These are phyloP conservation scores for Melinopterus prodromus DNA, from an alignment of 2,888 invertebrate species.

Conservation along the genomic window DNA sequence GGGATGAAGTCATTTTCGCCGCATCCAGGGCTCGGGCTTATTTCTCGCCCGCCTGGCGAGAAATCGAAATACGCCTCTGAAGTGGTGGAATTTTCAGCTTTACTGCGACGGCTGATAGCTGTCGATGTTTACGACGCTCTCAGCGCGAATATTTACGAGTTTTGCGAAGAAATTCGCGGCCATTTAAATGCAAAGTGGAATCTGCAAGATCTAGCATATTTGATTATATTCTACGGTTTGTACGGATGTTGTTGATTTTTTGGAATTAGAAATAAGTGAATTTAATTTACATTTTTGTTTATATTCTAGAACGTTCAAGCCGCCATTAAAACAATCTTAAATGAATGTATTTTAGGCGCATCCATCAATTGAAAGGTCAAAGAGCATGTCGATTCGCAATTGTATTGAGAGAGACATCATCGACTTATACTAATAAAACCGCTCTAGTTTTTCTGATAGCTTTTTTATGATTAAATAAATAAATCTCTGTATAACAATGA, in stretches of 20 bases:
- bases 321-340: no score
- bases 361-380: no score
- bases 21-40: background rate
- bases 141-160: background rate
- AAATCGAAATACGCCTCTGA: background rate
- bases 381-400: no score
- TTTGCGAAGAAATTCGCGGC: background rate
- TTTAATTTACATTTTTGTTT: background rate
- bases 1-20: background rate
- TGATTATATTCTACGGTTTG: background rate
- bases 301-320: no score
- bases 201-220: background rate
- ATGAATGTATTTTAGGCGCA: no score
- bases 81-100: conserved; percentile 4
- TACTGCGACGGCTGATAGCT: background rate
- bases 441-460: no score
- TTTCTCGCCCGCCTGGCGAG: background rate
- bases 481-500: no score
- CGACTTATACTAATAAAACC: no score
- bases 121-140: background rate
- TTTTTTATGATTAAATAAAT: no score
- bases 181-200: background rate
- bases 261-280: background rate
- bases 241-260: background rate
- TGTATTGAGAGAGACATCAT: no score